phyloP scores from a whole-genome alignment of 2,888 invertebrate species.

The Strigamia maritima region DNA sequence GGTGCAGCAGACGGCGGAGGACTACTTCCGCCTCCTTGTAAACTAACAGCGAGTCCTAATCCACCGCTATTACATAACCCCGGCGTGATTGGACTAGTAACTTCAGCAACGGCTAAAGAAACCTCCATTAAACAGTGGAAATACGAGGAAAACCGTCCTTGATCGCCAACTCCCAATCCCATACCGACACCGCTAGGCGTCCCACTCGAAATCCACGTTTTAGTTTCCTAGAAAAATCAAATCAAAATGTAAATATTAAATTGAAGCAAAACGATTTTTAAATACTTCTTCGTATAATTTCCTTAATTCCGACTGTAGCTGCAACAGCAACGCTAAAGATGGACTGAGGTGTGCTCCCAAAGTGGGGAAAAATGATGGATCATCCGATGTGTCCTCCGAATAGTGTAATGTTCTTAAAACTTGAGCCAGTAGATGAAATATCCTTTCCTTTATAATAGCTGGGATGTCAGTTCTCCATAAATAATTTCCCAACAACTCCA shows the following conservation, averaged over 20 bases:
- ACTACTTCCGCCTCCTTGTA: conserved; percentile 23
- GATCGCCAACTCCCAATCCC: conserved; percentile 26
- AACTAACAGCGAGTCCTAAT: neutral
- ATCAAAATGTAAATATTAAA: neutral
- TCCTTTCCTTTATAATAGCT: conserved; percentile 49
- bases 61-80: neutral
- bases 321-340: conserved; percentile 40
- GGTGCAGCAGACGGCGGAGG: conserved; percentile 41
- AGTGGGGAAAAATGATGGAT: conserved; percentile 46
- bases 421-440: conserved; percentile 51
- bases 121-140: conserved; percentile 51
- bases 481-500: conserved; percentile 50
- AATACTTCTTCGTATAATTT: conserved; percentile 49
- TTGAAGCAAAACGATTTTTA: neutral
- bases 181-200: conserved; percentile 25
- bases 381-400: neutral
- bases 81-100: conserved; percentile 41
- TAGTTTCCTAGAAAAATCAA: conserved; percentile 29
- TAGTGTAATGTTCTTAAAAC: conserved; percentile 48
- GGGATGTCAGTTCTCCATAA: conserved; percentile 50
- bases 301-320: conserved; percentile 49
- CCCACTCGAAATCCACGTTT: conserved; percentile 21
- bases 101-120: conserved; percentile 49
- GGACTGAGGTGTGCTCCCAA: conserved; percentile 44
- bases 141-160: conserved; percentile 48